Percentiles rank a stretch among this genome's conserved stretches.
These are phyloP conservation scores for Drosophila rellima DNA, from an alignment of 2,888 invertebrate genomes.

Conservation along the genomic window DNA sequence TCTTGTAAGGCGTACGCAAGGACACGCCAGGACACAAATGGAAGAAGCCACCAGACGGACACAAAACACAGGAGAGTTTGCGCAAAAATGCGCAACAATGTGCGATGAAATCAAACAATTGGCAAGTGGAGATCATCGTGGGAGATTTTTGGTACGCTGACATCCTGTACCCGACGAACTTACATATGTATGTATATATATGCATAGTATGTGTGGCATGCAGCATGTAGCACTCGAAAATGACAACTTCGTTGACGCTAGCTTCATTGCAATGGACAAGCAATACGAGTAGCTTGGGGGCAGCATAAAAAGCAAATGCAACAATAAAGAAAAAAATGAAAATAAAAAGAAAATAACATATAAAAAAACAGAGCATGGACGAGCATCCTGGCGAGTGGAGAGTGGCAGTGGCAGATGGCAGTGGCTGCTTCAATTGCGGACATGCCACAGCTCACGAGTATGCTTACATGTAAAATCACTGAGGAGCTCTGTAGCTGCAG, in stretches of 20 bases:
- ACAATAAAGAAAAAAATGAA: conserved; percentile 27
- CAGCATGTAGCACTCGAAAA: conserved; percentile 74
- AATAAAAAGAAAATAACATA: conserved; percentile 39
- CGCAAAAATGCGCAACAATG: conserved; percentile 77
- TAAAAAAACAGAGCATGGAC: conserved; percentile 30
- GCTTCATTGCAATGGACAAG: conserved; percentile 52
- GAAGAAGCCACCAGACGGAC: neutral
- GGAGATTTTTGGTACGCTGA: conserved; percentile 39
- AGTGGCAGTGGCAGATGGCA: conserved; percentile 31
- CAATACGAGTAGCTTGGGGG: conserved; percentile 42
- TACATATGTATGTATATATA: neutral
- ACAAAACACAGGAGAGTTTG: conserved; percentile 56
- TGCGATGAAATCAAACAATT: conserved; percentile 80
- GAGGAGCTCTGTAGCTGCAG: conserved; percentile 64
- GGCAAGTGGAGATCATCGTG: conserved; percentile 60
- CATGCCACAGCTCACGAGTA: conserved; percentile 83
- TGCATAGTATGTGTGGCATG: conserved; percentile 41
- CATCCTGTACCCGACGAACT: conserved; percentile 17
- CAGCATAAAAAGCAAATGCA: conserved; percentile 33
- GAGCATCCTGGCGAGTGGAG: conserved; percentile 25
- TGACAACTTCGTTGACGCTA: conserved; percentile 79
- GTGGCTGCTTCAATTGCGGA: conserved; percentile 82
- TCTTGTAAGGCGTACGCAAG: conserved; percentile 57
- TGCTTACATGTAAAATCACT: conserved; percentile 84
- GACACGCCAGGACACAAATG: conserved; percentile 8